These are phyloP conservation scores for Argyrosomus regius DNA, from an alignment of 2,797 vertebrate species.

Conservation along the genomic window DNA sequence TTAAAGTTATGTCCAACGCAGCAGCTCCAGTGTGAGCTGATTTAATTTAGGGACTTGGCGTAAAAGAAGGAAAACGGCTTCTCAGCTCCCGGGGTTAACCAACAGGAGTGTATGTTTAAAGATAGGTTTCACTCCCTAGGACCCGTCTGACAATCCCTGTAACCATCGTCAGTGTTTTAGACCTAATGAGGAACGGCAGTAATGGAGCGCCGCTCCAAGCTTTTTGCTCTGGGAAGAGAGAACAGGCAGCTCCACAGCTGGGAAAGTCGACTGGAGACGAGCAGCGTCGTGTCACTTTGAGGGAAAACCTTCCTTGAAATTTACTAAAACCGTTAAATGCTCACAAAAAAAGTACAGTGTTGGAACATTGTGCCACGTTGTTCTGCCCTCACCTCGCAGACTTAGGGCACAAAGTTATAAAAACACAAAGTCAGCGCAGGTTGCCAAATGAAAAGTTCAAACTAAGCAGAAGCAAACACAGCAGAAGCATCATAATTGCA, in stretches of 20 bases:
- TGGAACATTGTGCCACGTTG: slow-evolving; percentile 2
- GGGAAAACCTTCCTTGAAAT: slow-evolving; percentile 34
- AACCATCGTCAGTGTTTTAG: slow-evolving; percentile 56
- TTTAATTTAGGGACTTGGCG: slow-evolving; percentile 47
- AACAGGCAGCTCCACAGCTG: slow-evolving; percentile 45
- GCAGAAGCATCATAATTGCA: slow-evolving; percentile 59
- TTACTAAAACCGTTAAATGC: slow-evolving; percentile 31
- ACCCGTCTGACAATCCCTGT: slow-evolving; percentile 64
- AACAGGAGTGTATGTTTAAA: slow-evolving; percentile 64
- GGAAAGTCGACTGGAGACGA: slow-evolving; percentile 32
- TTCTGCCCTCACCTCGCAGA: slow-evolving; percentile 19
- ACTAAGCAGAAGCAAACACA: slow-evolving; percentile 57
- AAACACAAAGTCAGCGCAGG: slow-evolving; percentile 31
- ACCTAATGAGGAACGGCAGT: slow-evolving; percentile 71
- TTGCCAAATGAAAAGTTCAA: slow-evolving; percentile 45
- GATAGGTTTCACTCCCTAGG: slow-evolving; percentile 66
- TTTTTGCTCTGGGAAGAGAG: slow-evolving; percentile 23
- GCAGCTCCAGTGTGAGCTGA: slow-evolving; percentile 31
- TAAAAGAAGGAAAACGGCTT: slow-evolving; percentile 31
- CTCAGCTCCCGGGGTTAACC: slow-evolving; percentile 45
- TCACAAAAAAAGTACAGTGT: slow-evolving; percentile 10
- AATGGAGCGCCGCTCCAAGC: slow-evolving; percentile 55
- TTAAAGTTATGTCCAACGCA: slow-evolving; percentile 32
- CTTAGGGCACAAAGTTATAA: slow-evolving; percentile 29
- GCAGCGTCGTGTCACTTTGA: slow-evolving; percentile 20